These are phyloP conservation scores for Luperina testacea DNA, from an alignment of 2,888 invertebrate genomes.

Conservation along the genomic window DNA sequence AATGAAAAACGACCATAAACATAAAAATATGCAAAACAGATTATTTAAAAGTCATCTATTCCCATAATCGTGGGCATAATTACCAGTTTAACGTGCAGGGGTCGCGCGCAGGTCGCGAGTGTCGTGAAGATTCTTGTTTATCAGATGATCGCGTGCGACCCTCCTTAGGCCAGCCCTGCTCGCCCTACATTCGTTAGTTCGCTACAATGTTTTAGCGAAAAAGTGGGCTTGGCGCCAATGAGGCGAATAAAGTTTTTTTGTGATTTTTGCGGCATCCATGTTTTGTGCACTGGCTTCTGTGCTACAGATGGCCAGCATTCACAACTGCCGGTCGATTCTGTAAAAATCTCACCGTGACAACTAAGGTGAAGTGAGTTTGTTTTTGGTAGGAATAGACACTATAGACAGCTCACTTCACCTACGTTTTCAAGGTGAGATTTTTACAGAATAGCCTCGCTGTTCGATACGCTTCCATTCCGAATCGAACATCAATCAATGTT, in stretches of 20 bases:
- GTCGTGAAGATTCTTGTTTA: conserved; percentile 53
- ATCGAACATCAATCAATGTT: not conserved
- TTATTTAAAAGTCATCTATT: conserved; percentile 51
- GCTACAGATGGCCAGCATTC: not conserved
- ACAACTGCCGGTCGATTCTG: not conserved
- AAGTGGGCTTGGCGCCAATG: conserved; percentile 45
- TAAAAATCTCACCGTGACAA: too few species aligned
- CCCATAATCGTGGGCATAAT: conserved; percentile 47
- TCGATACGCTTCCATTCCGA: not conserved
- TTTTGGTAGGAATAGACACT: too few species aligned
- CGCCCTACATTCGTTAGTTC: conserved; percentile 55
- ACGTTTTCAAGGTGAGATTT: too few species aligned
- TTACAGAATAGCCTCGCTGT: too few species aligned
- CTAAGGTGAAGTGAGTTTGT: too few species aligned
- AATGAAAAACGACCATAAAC: conserved; percentile 45
- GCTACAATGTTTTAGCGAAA: conserved; percentile 41
- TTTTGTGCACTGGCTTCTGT: not conserved
- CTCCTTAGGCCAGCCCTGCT: conserved; percentile 47
- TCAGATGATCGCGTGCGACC: conserved; percentile 61
- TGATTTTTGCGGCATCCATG: not conserved
- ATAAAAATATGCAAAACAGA: conserved; percentile 53
- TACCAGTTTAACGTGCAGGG: conserved; percentile 43
- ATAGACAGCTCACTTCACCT: too few species aligned
- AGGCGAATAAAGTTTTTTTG: conserved; percentile 10
- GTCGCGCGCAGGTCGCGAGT: conserved; percentile 42